Conservation (phyloP, 2,888 invertebrate species). For the Cataglyphis livida region DNA sequence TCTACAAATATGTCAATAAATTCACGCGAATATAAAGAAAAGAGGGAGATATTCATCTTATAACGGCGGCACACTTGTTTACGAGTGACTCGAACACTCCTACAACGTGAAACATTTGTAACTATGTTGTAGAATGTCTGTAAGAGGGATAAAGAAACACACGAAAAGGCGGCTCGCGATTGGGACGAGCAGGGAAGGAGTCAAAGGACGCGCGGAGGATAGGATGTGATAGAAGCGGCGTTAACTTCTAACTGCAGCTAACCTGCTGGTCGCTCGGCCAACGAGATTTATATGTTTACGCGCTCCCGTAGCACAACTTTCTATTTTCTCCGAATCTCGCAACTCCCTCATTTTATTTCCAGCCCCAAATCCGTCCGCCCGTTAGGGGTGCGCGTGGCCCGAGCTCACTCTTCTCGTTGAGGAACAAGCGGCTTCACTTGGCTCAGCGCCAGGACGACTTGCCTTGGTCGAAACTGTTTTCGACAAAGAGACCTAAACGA, state of each 20-base stretch:
- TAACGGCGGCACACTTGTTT: constrained; percentile 20
- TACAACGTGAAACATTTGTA: constrained; percentile 39
- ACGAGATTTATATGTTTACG: constrained; percentile 85
- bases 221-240: constrained; percentile 66
- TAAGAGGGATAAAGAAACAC: constrained; percentile 39
- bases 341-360: constrained; percentile 79
- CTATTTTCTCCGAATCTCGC: constrained; percentile 79
- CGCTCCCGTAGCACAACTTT: constrained; percentile 83
- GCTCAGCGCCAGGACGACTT: constrained; percentile 78
- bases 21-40: background rate
- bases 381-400: constrained; percentile 26
- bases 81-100: constrained; percentile 20
- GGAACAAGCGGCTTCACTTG: constrained; percentile 78
- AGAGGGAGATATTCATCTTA: background rate
- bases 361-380: constrained; percentile 56
- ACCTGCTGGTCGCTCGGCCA: constrained; percentile 62
- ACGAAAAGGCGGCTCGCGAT: constrained; percentile 43
- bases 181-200: constrained; percentile 6
- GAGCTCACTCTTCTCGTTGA: constrained; percentile 60
- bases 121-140: constrained; percentile 17
- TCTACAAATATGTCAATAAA: background rate
- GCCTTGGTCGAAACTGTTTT: constrained; percentile 79
- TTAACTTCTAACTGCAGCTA: constrained; percentile 78
- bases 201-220: constrained; percentile 10
- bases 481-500: constrained; percentile 78